A percentile compares a stretch with the other conserved stretches of the same genome.
Evolutionary conservation across 2,113 vertebrate genomes (phyloP).

Genomic region (Prunella fulvescens): DNA sequence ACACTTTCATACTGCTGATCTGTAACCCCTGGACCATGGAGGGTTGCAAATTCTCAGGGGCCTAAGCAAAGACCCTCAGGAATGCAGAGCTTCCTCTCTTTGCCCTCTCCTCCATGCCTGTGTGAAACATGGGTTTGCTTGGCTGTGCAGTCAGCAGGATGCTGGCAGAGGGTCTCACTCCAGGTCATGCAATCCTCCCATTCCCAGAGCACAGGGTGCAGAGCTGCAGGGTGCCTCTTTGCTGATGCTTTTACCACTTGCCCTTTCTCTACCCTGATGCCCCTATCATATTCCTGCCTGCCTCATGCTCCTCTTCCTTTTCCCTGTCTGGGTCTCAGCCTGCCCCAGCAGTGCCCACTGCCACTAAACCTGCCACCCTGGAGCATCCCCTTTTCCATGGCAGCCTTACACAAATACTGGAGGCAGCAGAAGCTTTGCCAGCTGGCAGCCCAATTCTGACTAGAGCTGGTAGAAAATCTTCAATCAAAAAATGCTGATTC

Average conservation of each 20-base stretch:
- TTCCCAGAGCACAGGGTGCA: not conserved
- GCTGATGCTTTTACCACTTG: not conserved
- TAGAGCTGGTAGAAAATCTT: not conserved
- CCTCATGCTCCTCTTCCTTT: not conserved
- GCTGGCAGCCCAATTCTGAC: not conserved
- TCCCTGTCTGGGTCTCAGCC: not conserved
- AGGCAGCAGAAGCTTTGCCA: constrained; percentile 2
- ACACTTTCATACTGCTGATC: not conserved
- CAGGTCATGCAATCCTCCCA: not conserved
- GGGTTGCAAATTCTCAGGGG: not conserved
- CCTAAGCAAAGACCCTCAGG: not conserved
- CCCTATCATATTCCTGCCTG: not conserved
- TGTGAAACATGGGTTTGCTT: accelerated
- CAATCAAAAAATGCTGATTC: constrained; percentile 39
- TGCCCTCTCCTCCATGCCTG: accelerated
- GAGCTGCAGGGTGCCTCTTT: not conserved
- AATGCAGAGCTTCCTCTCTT: not conserved
- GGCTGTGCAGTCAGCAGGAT: not conserved
- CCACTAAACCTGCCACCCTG: not conserved
- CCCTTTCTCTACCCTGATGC: not conserved
- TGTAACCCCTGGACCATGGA: not conserved
- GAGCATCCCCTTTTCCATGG: not conserved
- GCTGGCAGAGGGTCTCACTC: not conserved
- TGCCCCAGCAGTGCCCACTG: not conserved
- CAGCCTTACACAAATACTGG: not conserved